These are phyloP conservation scores for Dastarcus helophoroides DNA, from an alignment of 2,888 invertebrate genomes.

Conservation along the genomic window DNA sequence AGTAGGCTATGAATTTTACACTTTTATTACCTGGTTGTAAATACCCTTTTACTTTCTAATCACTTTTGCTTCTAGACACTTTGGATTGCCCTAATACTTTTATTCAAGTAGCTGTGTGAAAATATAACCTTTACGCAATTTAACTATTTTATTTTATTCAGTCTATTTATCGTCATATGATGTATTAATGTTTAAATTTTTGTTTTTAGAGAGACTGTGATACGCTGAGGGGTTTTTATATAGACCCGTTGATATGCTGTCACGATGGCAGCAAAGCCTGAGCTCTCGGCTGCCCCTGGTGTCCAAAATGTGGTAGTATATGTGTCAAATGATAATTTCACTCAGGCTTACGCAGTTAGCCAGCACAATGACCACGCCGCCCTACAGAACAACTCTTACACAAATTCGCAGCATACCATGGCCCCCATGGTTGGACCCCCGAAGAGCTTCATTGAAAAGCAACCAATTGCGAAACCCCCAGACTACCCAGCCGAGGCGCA, in stretches of 20 bases:
- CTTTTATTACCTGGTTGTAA: constrained; percentile 24
- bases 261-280: constrained; percentile 71
- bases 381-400: constrained; percentile 27
- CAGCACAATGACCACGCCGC: constrained; percentile 32
- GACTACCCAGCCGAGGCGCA: constrained; percentile 8
- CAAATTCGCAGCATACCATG: constrained; percentile 26
- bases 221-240: constrained; percentile 37
- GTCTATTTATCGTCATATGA: background rate
- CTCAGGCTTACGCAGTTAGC: constrained; percentile 41
- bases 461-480: constrained; percentile 13
- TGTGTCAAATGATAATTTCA: constrained; percentile 46
- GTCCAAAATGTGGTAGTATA: constrained; percentile 47
- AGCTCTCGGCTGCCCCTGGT: constrained; percentile 47
- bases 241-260: constrained; percentile 60
- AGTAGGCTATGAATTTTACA: constrained; percentile 23
- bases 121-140: too few species aligned
- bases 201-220: constrained; percentile 31
- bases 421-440: constrained; percentile 27
- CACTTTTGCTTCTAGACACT: constrained; percentile 6
- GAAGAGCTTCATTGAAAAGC: constrained; percentile 22
- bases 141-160: background rate
- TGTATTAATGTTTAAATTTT: constrained; percentile 6
- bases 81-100: background rate
- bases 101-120: too few species aligned
- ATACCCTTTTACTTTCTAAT: constrained; percentile 14